Evolutionary conservation across 1,140 invertebrate species (phyloP), one percentile per base, ranked within the genome.

Genomic region (Pseudomyrmex pallidus): DNA sequence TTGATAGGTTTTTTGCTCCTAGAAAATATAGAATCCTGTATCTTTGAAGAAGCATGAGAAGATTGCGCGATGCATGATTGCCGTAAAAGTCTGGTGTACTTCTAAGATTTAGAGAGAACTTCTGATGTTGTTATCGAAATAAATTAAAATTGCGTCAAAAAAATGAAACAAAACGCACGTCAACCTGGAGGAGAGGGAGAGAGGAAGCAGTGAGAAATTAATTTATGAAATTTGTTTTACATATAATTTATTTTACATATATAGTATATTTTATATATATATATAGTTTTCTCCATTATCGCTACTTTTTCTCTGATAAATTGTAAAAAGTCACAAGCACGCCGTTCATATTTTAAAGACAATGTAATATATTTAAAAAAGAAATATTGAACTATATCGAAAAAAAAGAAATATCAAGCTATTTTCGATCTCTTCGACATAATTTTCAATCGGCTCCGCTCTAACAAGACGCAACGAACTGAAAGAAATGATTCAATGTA

Each of bases 381-480:
- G 9, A 48, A 35, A 35, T 35, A 35, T 35, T 35, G 35, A 35
- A 35, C 35, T 35, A 35, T 0, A 35, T 35, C 35, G 35, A 0
- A 0, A 35, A 35, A 35, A 20, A 54, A 25, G 17, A 25, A 8
- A 20, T n/a, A 3, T 66, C 10, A 10, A 57, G 15, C 20, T 59
- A 44, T 15, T 7, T 48, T 50, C 2, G 52, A 54, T 64, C 15
- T 64, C 15, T 76, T 20, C 12, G 35, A 54, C n/a, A 20, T 35
- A 70, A 70, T 80, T 57, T 52, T 15, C 54, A 59, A 57, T 8
- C n/a, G 17, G 2, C 12, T 15, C 46, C 15, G 15, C 56, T 48
- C n/a, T 70, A 48, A 70, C 48, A 35, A 56, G 50, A 77, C 35
- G 8, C 48, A 52, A 77, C 35, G 68, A 57, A n/a, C 15, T 22